Conservation (phyloP, 2,888 invertebrate species). For the Apotomis turbidana region DNA sequence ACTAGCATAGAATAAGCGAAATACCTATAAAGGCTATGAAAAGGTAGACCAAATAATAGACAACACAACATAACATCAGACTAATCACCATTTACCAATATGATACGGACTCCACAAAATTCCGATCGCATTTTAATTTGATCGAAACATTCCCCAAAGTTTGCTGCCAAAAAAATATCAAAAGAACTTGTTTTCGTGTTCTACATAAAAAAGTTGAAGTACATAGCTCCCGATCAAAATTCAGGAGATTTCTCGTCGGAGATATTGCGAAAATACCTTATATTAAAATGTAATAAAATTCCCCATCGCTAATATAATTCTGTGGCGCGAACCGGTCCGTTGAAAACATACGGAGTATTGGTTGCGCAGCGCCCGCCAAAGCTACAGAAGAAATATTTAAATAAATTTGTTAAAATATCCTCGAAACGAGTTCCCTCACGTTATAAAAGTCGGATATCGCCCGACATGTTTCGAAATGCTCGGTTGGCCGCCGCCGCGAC, state of each 20-base stretch:
- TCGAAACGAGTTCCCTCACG: too few relatives aligned
- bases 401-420: too few relatives aligned
- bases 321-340: constrained; percentile 58
- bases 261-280: constrained; percentile 71
- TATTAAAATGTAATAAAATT: constrained; percentile 79
- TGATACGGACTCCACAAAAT: constrained; percentile 6
- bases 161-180: constrained; percentile 54
- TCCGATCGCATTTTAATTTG: constrained; percentile 38
- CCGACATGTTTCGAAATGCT: too few relatives aligned
- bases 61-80: background rate
- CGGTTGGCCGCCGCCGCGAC: too few relatives aligned
- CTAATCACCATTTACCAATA: constrained; percentile 17
- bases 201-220: constrained; percentile 50
- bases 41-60: background rate
- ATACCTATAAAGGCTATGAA: background rate
- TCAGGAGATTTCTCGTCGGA: constrained; percentile 60
- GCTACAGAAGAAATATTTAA: background rate
- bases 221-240: constrained; percentile 56
- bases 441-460: too few relatives aligned
- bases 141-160: constrained; percentile 43
- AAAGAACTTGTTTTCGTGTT: constrained; percentile 54
- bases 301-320: constrained; percentile 70
- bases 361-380: constrained; percentile 21
- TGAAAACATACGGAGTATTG: constrained; percentile 50
- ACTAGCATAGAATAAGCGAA: too few relatives aligned